Evolutionary conservation across 2,797 vertebrate genomes (phyloP), one percentile per base, ranked within the genome.

Genomic region (Oreochromis grahami): DNA sequence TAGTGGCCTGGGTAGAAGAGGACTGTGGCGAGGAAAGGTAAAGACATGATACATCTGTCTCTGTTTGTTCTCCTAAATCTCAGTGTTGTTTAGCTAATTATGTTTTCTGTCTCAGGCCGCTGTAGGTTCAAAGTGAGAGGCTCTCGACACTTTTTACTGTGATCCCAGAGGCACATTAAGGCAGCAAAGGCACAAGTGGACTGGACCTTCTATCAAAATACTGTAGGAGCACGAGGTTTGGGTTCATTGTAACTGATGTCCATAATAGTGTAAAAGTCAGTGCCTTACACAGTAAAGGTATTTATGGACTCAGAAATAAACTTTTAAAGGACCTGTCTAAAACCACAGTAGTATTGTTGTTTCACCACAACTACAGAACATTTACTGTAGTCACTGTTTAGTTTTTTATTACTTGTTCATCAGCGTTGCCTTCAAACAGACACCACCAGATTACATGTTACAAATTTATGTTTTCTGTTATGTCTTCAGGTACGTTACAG

Each of bases 1-100:
- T 99, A 29, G 98, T 99, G 89, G 98, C 97, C 70, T 99, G 98
- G 98, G 97, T 99, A 43, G 98, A 99, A 93, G 98, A 98, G 91
- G 97, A 98, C 86, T 93, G 90, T 2, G 96, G 97, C 76, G 97
- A 97, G 78, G 97, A 97, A 91, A 98, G 96, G 97, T 96, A 91
- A 76, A 76, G 12, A 19, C 32, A 38, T 19, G 12, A 43, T 68
- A 2, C 17, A 6, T 51, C 38, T 29, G 26, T 17, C 8, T 65
- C n/a, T 51, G 2, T 78, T 63, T 21, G 19, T 78, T 26, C 36
- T 11, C 3, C 8, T 78, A 32, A 82, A 38, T 60, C 15, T 56
- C 9, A 6, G 7, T 70, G 19, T 26, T 63, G 29, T 24, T 24
- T 24, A 70, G 45, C 4, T n/a, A 4, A 14, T 76, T 5, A 3